phyloP scores from a whole-genome alignment of 2,888 invertebrate genomes.

The Salpingus planirostris region DNA sequence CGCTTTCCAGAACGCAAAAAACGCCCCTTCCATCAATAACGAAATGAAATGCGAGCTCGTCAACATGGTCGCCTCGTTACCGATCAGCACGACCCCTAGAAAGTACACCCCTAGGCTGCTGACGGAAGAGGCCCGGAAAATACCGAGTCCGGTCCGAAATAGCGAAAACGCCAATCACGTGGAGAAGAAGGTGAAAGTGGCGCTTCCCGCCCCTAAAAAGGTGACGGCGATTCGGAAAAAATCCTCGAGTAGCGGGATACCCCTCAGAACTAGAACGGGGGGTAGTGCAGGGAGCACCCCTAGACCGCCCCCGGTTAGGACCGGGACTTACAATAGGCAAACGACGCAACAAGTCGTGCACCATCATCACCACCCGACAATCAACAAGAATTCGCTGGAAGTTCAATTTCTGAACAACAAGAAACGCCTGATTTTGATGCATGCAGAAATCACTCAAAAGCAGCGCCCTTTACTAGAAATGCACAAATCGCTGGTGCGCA shows the following conservation, averaged over 20 bases:
- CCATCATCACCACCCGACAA: not conserved
- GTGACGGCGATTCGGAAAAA: conserved; percentile 3
- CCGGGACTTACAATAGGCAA: conserved; percentile 4
- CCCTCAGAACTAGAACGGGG: no score
- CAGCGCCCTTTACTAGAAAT: conserved; percentile 34
- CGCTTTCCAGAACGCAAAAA: no score
- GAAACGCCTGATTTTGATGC: conserved; percentile 28
- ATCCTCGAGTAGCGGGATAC: conserved; percentile 9
- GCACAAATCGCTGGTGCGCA: conserved; percentile 31
- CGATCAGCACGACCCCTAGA: no score
- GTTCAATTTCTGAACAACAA: conserved; percentile 35
- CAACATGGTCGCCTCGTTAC: no score
- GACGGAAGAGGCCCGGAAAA: no score
- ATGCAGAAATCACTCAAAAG: conserved; percentile 31
- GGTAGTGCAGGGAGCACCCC: no score
- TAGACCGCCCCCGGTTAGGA: conserved; percentile 3
- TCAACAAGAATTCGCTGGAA: conserved; percentile 30
- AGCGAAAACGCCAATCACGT: no score
- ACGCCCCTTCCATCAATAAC: no score
- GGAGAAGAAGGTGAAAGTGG: no score
- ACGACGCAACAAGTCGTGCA: not conserved
- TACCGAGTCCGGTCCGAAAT: no score
- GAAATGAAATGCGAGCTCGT: no score
- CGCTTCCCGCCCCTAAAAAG: not conserved
- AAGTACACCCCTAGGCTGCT: no score